Base-by-base conservation (phyloP, 2,888 invertebrate genomes). In the Eurois occulta region DNA sequence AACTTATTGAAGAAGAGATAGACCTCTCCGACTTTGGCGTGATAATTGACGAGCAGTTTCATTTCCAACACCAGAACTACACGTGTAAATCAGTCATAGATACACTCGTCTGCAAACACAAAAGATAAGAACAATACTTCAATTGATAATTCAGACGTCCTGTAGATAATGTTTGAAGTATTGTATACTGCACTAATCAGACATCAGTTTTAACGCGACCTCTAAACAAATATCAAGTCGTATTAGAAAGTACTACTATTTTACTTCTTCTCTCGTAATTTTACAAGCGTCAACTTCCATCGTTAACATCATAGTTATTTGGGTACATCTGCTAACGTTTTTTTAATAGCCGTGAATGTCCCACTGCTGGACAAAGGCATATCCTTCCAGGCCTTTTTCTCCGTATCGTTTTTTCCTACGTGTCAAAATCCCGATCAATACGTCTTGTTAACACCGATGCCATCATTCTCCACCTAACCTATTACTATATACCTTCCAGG, bases 401-500 rank as follows among this genome's bases (percentile, higher is more conserved):
- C 24, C 24, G 2, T 5, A 16, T 28, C 2, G 28, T 58, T 41
- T 58, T 64, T 24, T 38, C 38, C 35, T 43, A 28, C 13, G 6
- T 32, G 18, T 41, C 24, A 35, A 43, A 58, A 13, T n/a, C 10
- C 32, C 16, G 28, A 35, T 62, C 5, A 10, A 64, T 16, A 24
- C 16, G 46, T 58, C 24, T n/a, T 41, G n/a, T 18, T 32, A 7
- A 11, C 38, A 58, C 28, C 68, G n/a, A 60, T 48, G 32, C 11
- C 32, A 38, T 38, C 28, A 1, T 65, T 38, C 7, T 38, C 35
- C 6, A 6, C 4, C 28, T 83, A 71, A 84, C 21, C 32, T 28
- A 10, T 11, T 41, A 52, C 10, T 28, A 18, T 62, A 60, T 32
- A 38, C 24, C 48, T 93, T 95, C 8, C 94, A 97, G 97, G 97